Percentiles rank a stretch among this genome's conserved stretches.
phyloP scores from a whole-genome alignment of 2,888 invertebrate genomes.

The Branchellion lobata region DNA sequence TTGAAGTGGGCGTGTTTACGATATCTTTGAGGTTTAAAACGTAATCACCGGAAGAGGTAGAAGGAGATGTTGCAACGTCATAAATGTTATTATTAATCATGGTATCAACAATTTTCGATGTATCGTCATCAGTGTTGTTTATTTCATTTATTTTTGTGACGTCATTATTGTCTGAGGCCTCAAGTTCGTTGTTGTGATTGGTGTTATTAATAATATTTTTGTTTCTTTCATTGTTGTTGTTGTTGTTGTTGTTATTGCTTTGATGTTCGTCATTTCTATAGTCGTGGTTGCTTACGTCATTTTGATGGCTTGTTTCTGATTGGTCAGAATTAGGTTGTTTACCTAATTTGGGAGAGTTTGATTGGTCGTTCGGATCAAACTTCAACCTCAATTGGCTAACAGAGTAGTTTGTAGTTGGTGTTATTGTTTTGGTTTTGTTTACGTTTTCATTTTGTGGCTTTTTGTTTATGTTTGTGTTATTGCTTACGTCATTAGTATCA shows the following conservation, averaged over 20 bases:
- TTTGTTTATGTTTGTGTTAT: not conserved
- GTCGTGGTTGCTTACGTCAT: no score
- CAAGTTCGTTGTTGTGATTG: no score
- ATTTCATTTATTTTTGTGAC: not conserved
- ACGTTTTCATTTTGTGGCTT: not conserved
- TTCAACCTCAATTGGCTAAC: constrained; percentile 21
- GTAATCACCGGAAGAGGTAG: not conserved
- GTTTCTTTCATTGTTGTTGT: no score
- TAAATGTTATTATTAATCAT: not conserved
- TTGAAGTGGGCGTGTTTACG: no score
- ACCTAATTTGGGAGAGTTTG: not conserved
- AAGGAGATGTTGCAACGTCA: not conserved
- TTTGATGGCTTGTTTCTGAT: no score
- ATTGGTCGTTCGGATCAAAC: constrained; percentile 3
- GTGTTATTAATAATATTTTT: no score
- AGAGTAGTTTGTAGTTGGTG: not conserved
- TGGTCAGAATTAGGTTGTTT: no score
- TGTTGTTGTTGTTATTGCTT: no score
- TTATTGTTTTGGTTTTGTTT: not conserved
- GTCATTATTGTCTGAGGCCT: not conserved
- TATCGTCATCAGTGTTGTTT: not conserved
- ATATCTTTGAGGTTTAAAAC: not conserved
- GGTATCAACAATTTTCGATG: no score
- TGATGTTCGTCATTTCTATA: no score
- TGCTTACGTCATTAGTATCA: not conserved